Base-by-base conservation (phyloP, 2,113 vertebrate species). In the Calyptommatus sinebrachiatus region DNA sequence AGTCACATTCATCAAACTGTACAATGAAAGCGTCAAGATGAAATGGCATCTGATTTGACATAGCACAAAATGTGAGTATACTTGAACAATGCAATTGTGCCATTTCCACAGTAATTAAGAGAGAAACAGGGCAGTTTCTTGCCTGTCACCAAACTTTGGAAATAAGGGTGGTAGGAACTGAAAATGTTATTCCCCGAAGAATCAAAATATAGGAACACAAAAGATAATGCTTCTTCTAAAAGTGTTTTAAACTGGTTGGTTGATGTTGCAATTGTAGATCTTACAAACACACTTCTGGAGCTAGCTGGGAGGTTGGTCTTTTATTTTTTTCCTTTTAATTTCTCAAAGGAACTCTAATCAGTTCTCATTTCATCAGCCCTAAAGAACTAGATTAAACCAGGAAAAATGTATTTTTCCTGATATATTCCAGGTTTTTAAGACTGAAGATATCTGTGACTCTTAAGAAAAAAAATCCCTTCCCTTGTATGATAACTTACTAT, bases 401-500 rank as follows among this genome's bases (percentile, higher is more conserved):
- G 35, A 41, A 41, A 41, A 41, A 41, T 41, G 35, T 41, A 41
- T 41, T 41, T 41, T 41, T 41, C 35, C 35, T 41, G 35, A 41
- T 41, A 4, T 41, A 41, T 41, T 41, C 35, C 35, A 41, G 35
- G 35, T 4, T 41, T 41, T 41, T 41, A 41, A 41, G 35, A 41
- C 35, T 41, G 35, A 41, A 41, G 35, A 41, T 41, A 41, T 5
- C 35, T 4, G 35, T 41, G 35, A 41, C 35, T 5, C 5, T 5
- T 41, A 41, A 41, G 35, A 41, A 41, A 41, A 41, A 41, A 41
- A 41, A 4, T 41, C 35, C 48, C 48, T 50, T 50, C 12, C 8
- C 8, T 50, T 50, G 8, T 50, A 50, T 50, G 48, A 50, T 14
- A 50, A 77, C 87, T 91, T 88, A 88, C 86, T 88, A 89, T 82